A percentile compares a stretch with the other conserved stretches of the same genome.
Evolutionary conservation across 2,888 invertebrate genomes (phyloP).

Genomic region (Ichneumon xanthorius): DNA sequence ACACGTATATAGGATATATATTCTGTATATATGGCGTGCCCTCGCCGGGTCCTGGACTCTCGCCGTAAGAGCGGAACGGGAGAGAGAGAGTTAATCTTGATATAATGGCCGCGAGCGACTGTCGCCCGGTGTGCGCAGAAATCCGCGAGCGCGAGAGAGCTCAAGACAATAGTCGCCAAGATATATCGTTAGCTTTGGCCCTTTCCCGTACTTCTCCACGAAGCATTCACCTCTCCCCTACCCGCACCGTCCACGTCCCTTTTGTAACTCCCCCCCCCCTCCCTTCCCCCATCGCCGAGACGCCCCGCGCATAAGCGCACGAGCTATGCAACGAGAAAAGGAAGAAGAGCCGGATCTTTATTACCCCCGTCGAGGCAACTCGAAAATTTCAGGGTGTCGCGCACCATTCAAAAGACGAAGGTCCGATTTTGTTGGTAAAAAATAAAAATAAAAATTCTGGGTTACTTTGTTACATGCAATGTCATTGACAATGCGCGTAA

Average conservation of each 20-base stretch:
- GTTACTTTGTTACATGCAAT: no score
- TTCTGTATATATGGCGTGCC: constrained; percentile 41
- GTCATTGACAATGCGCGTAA: no score
- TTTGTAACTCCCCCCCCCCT: constrained; percentile 21
- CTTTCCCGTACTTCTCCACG: constrained; percentile 78
- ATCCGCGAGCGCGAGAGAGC: constrained; percentile 63
- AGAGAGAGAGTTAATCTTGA: constrained; percentile 84
- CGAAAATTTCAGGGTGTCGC: constrained; percentile 1
- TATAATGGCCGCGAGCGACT: constrained; percentile 83
- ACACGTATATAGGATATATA: constrained; percentile 32
- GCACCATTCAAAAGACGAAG: background rate
- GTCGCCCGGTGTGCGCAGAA: constrained; percentile 76
- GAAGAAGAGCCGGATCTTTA: constrained; percentile 66
- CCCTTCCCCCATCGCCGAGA: constrained; percentile 1
- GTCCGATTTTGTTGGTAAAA: no score
- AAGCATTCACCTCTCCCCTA: background rate
- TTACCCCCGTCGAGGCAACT: constrained; percentile 50
- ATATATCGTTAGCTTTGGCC: constrained; percentile 83
- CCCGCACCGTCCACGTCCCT: constrained; percentile 49
- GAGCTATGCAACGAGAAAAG: constrained; percentile 29
- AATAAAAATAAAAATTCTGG: no score
- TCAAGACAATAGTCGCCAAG: constrained; percentile 83
- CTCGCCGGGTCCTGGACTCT: constrained; percentile 49
- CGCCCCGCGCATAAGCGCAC: constrained; percentile 65
- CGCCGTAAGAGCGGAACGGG: constrained; percentile 62